These are phyloP conservation scores for Threskiornis aethiopicus DNA, from an alignment of 2,797 vertebrate species.

Conservation along the genomic window DNA sequence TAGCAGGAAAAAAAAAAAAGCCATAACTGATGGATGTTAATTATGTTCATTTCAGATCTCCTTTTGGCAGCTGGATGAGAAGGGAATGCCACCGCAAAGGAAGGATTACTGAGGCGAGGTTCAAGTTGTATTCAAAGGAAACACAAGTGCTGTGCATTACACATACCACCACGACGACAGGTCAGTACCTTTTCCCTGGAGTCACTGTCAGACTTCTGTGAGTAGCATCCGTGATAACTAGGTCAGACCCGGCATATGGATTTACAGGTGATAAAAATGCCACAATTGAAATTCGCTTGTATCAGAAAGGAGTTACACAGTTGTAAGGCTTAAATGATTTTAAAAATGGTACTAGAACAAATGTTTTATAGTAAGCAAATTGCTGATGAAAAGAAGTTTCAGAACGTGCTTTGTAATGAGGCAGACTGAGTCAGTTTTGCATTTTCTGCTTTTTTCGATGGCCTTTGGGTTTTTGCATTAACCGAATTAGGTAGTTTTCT, in stretches of 20 bases:
- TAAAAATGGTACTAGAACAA: background rate
- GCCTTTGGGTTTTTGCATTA: background rate
- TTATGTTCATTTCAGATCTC: constrained; percentile 24
- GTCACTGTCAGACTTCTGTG: background rate
- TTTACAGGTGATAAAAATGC: background rate
- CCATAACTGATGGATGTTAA: background rate
- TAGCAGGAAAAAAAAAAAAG: background rate
- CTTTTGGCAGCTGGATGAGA: background rate
- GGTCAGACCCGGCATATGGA: background rate
- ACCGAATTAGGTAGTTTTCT: background rate
- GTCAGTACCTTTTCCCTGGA: background rate
- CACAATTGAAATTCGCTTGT: background rate
- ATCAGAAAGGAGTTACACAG: background rate
- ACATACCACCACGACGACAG: background rate
- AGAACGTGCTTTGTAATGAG: background rate
- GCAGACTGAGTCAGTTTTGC: background rate
- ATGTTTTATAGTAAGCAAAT: background rate
- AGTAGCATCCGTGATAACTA: background rate
- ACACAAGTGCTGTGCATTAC: background rate
- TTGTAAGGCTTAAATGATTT: background rate
- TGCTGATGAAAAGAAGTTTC: background rate
- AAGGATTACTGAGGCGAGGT: background rate
- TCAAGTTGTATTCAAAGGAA: background rate
- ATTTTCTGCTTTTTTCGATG: background rate
- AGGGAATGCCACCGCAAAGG: background rate